Percentiles rank a stretch among this genome's conserved stretches.
Evolutionary conservation across 2,797 vertebrate species (phyloP).

Genomic region (Premnoplex brunnescens): DNA sequence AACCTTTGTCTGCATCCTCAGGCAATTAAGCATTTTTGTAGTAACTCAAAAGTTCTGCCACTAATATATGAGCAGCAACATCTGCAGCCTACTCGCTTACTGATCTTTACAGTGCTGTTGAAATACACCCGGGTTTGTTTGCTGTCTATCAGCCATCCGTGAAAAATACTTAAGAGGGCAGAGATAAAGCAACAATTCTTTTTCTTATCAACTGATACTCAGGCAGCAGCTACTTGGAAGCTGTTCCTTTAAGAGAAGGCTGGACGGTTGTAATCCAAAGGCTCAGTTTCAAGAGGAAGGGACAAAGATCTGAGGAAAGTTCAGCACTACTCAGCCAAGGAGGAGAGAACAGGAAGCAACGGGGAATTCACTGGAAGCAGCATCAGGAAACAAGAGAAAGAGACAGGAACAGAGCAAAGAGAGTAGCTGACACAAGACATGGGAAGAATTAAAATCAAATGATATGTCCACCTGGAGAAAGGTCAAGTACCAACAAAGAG

Average conservation of each 20-base stretch:
- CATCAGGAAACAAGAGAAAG: slow-evolving; percentile 8
- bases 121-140: background rate
- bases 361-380: background rate
- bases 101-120: background rate
- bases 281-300: background rate
- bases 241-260: slow-evolving; percentile 18
- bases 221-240: background rate
- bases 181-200: background rate
- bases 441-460: slow-evolving; percentile 35
- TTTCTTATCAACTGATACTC: background rate
- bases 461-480: background rate
- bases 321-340: background rate
- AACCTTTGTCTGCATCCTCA: background rate
- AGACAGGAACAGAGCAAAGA: background rate
- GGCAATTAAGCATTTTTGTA: background rate
- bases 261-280: background rate
- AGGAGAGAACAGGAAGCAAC: slow-evolving; percentile 29
- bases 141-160: background rate
- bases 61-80: background rate
- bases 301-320: slow-evolving; percentile 14
- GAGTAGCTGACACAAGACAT: background rate
- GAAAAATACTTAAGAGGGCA: background rate
- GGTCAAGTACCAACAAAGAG: slow-evolving; percentile 6
- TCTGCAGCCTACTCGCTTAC: background rate
- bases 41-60: background rate